These are phyloP conservation scores for Dusona sp. DNA, from an alignment of 2,888 invertebrate species.

Conservation along the genomic window DNA sequence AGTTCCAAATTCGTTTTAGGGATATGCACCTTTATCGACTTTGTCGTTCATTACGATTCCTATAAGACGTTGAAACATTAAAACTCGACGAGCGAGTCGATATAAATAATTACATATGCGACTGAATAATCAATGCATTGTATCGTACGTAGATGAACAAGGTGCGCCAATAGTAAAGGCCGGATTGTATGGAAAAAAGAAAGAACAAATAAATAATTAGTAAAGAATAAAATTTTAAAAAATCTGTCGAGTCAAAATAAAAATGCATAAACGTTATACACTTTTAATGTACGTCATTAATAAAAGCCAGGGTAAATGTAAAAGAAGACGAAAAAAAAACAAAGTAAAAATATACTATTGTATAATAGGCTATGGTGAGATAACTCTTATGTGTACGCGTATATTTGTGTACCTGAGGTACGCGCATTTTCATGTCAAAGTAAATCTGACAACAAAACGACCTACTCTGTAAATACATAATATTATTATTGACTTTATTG, in stretches of 20 bases:
- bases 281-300: conserved; percentile 67
- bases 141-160: conserved; percentile 61
- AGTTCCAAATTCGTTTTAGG: conserved; percentile 20
- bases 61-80: conserved; percentile 39
- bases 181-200: conserved; percentile 35
- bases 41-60: conserved; percentile 24
- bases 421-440: conserved; percentile 38
- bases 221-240: conserved; percentile 17
- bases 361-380: conserved; percentile 26
- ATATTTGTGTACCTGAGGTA: conserved; percentile 45
- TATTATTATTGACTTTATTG: neutral
- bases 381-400: conserved; percentile 30
- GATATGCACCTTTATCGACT: conserved; percentile 24
- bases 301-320: conserved; percentile 78
- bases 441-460: conserved; percentile 52
- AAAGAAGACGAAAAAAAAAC: neutral
- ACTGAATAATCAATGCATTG: conserved; percentile 78
- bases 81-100: conserved; percentile 42
- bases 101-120: conserved; percentile 72
- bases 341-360: conserved; percentile 30
- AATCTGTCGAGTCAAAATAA: conserved; percentile 39
- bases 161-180: conserved; percentile 21
- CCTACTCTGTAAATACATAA: conserved; percentile 62
- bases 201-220: conserved; percentile 16
- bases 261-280: conserved; percentile 49